phyloP scores from a whole-genome alignment of 2,113 vertebrate species.

The Odocoileus virginianus region DNA sequence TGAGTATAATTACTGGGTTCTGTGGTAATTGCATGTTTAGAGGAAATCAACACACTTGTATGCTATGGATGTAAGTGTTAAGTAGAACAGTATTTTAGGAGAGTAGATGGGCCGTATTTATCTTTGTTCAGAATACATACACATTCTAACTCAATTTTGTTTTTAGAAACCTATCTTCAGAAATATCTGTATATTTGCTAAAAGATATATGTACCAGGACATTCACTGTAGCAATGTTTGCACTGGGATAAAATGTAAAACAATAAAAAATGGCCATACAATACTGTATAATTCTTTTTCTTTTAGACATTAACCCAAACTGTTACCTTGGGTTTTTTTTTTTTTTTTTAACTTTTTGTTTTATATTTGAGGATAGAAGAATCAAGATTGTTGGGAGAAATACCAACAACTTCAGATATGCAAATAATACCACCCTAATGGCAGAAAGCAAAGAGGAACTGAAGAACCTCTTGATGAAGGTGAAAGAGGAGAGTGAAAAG shows the following conservation, averaged over 20 bases:
- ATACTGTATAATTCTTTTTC: neutral
- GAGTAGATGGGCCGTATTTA: neutral
- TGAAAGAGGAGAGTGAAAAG: neutral
- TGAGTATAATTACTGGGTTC: neutral
- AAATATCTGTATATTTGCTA: neutral
- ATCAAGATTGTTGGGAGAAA: neutral
- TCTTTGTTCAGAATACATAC: neutral
- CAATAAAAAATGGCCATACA: neutral
- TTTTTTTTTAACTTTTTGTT: neutral
- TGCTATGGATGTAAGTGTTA: neutral
- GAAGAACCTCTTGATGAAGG: neutral
- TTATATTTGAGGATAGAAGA: neutral
- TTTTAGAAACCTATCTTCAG: constrained; percentile 5
- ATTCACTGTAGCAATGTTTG: neutral
- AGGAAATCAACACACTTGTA: neutral
- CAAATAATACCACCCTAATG: neutral
- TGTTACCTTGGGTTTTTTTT: neutral
- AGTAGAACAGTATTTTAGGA: neutral
- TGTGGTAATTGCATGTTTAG: neutral
- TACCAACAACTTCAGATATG: neutral
- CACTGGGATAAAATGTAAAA: neutral
- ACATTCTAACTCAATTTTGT: neutral
- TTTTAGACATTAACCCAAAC: neutral
- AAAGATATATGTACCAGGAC: neutral
- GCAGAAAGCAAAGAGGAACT: neutral